Evolutionary conservation across 30 jellyfish, hydroid and myxozoan species (phyloP).

Genomic region (Aurelia sp.): DNA sequence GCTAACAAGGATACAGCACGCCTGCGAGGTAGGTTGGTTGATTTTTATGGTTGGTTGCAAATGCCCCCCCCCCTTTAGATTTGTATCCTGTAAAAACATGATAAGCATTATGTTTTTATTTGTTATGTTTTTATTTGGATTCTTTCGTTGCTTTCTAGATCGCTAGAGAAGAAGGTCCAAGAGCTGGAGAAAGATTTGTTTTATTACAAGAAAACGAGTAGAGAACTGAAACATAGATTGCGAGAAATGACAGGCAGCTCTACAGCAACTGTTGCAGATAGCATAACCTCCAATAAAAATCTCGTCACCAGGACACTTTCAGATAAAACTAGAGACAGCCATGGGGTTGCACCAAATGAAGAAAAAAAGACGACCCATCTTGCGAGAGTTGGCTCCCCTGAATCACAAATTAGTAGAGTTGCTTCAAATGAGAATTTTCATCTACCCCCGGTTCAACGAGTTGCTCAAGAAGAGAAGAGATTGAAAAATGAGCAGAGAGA

Average conservation of each 20-base stretch:
- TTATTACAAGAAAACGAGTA: conserved; percentile 81
- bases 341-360: conserved; percentile 4
- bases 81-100: too few relatives aligned
- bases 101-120: too few relatives aligned
- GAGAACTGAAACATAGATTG: conserved; percentile 73
- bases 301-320: conserved; percentile 29
- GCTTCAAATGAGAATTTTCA: conserved; percentile 53
- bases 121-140: too few relatives aligned
- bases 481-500: conserved; percentile 39
- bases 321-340: conserved; percentile 33
- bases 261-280: conserved; percentile 29
- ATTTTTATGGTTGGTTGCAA: too few relatives aligned
- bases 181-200: conserved; percentile 88
- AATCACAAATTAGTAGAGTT: conserved; percentile 12
- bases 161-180: conserved; percentile 70
- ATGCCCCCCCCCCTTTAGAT: too few relatives aligned
- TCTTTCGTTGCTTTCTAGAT: conserved; percentile 17
- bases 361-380: conserved; percentile 17
- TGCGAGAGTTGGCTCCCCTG: conserved; percentile 47
- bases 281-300: conserved; percentile 38
- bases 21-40: too few relatives aligned
- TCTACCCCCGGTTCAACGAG: conserved; percentile 68
- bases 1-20: too few relatives aligned
- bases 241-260: conserved; percentile 64
- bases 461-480: conserved; percentile 50